Percentiles rank a stretch among this genome's conserved stretches.
These are phyloP conservation scores for Diphyllodes magnificus DNA, from an alignment of 2,113 vertebrate genomes.

Conservation along the genomic window DNA sequence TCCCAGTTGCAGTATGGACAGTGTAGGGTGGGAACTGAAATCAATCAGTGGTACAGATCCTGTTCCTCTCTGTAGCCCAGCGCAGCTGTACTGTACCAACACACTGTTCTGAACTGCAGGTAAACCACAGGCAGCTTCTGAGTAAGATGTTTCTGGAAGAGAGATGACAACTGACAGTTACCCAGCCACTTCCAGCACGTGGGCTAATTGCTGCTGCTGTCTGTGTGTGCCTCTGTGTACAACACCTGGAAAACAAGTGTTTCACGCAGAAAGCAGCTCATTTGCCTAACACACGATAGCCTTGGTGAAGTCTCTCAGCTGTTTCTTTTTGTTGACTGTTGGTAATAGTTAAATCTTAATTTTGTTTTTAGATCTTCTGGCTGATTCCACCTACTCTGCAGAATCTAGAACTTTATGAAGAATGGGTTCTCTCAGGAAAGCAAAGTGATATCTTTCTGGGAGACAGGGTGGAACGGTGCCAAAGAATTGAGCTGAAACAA, in stretches of 20 bases:
- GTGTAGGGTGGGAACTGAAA: neutral
- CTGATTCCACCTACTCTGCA: slow-evolving; percentile 90
- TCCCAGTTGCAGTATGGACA: neutral
- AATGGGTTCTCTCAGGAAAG: slow-evolving; percentile 97
- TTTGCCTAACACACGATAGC: neutral
- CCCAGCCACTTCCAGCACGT: neutral
- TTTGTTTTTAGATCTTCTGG: slow-evolving; percentile 89
- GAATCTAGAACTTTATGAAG: slow-evolving; percentile 94
- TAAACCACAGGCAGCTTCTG: neutral
- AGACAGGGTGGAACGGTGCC: slow-evolving; percentile 90
- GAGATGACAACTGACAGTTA: neutral
- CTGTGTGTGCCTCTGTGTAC: neutral
- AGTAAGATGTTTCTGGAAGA: slow-evolving; percentile 1
- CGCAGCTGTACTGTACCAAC: neutral
- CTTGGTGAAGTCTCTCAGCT: neutral
- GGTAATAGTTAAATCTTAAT: neutral
- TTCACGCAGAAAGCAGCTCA: neutral
- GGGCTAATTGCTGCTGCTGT: slow-evolving; percentile 12
- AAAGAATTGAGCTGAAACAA: slow-evolving; percentile 92
- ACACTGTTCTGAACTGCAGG: neutral
- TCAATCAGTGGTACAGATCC: neutral
- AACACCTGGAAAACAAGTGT: neutral
- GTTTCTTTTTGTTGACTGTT: neutral
- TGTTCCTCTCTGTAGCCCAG: neutral
- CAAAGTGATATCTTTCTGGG: slow-evolving; percentile 96